phyloP scores from a whole-genome alignment of 2,113 vertebrate species.

The Charadrius vociferus region DNA sequence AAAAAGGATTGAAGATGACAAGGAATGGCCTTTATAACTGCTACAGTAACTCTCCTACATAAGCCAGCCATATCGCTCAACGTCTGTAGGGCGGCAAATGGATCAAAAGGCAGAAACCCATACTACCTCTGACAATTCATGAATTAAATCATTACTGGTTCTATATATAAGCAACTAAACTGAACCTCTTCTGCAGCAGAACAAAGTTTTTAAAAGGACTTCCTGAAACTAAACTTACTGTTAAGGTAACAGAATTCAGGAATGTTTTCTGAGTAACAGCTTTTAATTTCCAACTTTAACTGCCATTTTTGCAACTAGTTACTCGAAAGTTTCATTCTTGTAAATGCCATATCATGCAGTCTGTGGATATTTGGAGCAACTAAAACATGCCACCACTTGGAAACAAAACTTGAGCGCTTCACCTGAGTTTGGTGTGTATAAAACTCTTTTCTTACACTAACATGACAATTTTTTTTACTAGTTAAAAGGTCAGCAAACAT shows the following conservation, averaged over 20 bases:
- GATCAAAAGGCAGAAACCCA: not conserved
- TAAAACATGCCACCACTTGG: not conserved
- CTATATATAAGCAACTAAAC: not conserved
- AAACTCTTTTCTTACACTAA: not conserved
- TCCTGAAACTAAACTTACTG: not conserved
- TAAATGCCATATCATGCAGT: not conserved
- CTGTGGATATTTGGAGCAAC: not conserved
- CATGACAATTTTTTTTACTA: not conserved
- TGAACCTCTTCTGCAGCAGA: not conserved
- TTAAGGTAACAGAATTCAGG: not conserved
- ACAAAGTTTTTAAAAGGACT: not conserved
- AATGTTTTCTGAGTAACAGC: not conserved
- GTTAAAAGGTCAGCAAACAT: constrained; percentile 30
- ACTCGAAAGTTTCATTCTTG: not conserved
- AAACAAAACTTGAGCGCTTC: not conserved
- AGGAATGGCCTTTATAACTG: not conserved
- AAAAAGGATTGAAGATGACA: not conserved
- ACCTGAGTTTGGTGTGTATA: not conserved
- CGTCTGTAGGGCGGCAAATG: not conserved
- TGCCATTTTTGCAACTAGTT: not conserved
- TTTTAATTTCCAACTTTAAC: not conserved
- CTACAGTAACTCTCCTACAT: not conserved
- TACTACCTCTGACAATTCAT: not conserved
- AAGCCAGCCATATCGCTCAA: not conserved
- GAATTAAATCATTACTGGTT: not conserved